Base-by-base conservation (phyloP, 2,113 vertebrate species). In the Rhynchomys soricoides region DNA sequence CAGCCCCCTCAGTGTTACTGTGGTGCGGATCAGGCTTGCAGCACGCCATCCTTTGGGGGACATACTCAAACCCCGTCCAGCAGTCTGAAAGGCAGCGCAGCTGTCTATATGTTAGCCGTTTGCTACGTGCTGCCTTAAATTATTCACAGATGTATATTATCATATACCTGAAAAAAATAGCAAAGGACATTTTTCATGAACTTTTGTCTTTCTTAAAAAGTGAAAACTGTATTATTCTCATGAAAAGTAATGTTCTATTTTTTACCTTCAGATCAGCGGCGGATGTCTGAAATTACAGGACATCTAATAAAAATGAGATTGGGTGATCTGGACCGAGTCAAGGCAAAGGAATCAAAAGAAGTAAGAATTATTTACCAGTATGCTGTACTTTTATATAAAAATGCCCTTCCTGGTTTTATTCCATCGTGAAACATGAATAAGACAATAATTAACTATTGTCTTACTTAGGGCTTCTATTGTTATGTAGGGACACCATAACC, bases 281-380 rank as follows among this genome's bases (percentile, higher is more conserved):
- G 99, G 96, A 99, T 99, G 99, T 99, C 98, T 97, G 99, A 99
- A 98, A 99, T 99, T 97, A 98, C 99, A 89, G 99, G 99, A 11
- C 98, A 99, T 97, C 98, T 99, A 94, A 99, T 99, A 93, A 99
- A 99, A 98, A 99, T 99, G 98, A 99, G 99, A 96, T 98, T 99
- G 86, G 99, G 99, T 89, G 99, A 99, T 91, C 97, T 99, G 91
- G 99, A 99, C 43, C 99, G 98, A 96, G 98, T 98, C 97, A 99
- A 99, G 95, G 98, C 98, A 71, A 99, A 99, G 97, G 99, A 99
- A 79, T 98, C 98, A 71, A 99, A 99, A 98, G 99, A 99, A 98
- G 99, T 99, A 98, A 99, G 98, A 96, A 81, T 89, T 96, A 29
- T 59, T 1, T 75, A 89, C 71, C 62, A 40, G 21, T 52, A 1